phyloP scores from a whole-genome alignment of 64 coral and sea anemone species.

The Pachyseris speciosa region DNA sequence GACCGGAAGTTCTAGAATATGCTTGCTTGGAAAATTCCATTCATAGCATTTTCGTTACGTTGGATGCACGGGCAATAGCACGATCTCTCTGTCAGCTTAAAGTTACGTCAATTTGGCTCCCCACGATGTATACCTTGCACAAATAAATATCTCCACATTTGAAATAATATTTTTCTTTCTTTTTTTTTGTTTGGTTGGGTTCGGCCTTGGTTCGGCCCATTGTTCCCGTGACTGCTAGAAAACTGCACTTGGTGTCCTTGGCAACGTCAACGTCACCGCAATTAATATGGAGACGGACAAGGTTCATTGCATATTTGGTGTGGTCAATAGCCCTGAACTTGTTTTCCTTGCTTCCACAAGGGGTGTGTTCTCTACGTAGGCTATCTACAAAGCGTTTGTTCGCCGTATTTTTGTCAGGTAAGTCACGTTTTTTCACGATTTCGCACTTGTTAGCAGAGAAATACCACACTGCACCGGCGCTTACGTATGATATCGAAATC shows the following conservation, averaged over 20 bases:
- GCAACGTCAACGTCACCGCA: background rate
- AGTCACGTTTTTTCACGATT: background rate
- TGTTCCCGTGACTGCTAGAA: background rate
- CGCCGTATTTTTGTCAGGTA: background rate
- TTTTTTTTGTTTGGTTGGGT: no score
- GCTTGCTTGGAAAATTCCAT: no score
- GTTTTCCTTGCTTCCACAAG: background rate
- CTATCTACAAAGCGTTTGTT: background rate
- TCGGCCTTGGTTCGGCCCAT: no score
- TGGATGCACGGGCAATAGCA: no score
- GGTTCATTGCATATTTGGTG: constrained; percentile 10
- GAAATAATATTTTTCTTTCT: no score
- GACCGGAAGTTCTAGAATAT: no score
- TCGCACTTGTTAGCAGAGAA: background rate
- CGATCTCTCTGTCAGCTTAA: no score
- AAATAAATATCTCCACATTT: no score
- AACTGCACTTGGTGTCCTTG: background rate
- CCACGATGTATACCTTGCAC: no score
- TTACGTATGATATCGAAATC: background rate
- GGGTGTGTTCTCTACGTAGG: background rate
- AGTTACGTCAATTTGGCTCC: no score
- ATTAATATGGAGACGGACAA: background rate
- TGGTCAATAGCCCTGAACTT: background rate
- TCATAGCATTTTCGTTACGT: no score
- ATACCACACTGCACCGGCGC: background rate